phyloP scores from a whole-genome alignment of 1,140 invertebrate genomes.

The Lepidurus couesii region DNA sequence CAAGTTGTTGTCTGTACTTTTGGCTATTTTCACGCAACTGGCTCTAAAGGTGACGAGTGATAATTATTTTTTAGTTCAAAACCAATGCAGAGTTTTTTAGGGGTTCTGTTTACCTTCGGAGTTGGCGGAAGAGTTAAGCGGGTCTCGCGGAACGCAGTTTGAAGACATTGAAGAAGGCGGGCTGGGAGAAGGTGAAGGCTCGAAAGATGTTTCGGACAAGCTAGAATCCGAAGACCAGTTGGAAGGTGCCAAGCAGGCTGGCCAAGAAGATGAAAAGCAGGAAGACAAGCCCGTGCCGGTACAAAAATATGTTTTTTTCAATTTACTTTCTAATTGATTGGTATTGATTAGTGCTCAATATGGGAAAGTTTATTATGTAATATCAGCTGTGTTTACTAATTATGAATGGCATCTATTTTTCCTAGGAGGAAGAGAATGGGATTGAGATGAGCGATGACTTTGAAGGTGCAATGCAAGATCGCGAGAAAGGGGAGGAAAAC shows the following conservation, averaged over 20 bases:
- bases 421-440: constrained; percentile 80
- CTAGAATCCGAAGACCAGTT: constrained; percentile 92
- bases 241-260: constrained; percentile 74
- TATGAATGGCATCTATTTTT: constrained; percentile 23
- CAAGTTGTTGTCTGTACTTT: constrained; percentile 75
- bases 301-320: constrained; percentile 56
- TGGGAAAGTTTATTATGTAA: neutral
- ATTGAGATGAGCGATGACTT: constrained; percentile 92
- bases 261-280: constrained; percentile 63
- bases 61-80: constrained; percentile 31
- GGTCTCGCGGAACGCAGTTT: constrained; percentile 45
- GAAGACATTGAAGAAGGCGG: constrained; percentile 61
- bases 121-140: constrained; percentile 52
- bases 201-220: constrained; percentile 88
- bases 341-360: neutral
- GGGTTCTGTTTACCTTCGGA: constrained; percentile 92
- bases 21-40: constrained; percentile 78
- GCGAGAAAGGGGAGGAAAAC: constrained; percentile 61
- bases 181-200: constrained; percentile 84
- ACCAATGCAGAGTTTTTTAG: constrained; percentile 41
- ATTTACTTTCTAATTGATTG: constrained; percentile 27
- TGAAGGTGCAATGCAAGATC: constrained; percentile 74
- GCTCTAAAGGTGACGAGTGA: constrained; percentile 59
- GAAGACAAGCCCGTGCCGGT: constrained; percentile 49
- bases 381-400: neutral